Evolutionary conservation across 2,888 invertebrate species (phyloP).

Genomic region (Hirtodrosophila duncani): DNA sequence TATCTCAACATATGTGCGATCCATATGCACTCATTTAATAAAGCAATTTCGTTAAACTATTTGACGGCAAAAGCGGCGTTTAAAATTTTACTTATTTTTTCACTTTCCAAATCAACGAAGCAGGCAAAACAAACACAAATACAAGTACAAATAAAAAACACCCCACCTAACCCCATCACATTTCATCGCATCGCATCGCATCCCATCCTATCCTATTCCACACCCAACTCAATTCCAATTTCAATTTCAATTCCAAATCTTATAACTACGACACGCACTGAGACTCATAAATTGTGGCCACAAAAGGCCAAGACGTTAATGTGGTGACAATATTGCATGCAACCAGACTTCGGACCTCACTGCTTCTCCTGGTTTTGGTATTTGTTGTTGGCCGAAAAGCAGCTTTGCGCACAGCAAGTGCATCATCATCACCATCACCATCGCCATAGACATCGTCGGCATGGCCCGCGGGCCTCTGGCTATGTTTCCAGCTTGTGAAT

Average conservation of each 20-base stretch:
- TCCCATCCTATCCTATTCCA: no score
- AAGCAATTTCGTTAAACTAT: slow-evolving; percentile 62
- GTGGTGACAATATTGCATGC: slow-evolving; percentile 73
- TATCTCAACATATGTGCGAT: no score
- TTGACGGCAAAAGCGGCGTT: slow-evolving; percentile 69
- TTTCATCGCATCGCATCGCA: no score
- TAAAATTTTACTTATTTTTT: slow-evolving; percentile 70
- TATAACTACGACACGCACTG: slow-evolving; percentile 44
- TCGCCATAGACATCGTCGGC: slow-evolving; percentile 7
- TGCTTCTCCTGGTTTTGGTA: slow-evolving; percentile 7
- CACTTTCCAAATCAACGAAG: slow-evolving; percentile 58
- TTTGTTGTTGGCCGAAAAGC: slow-evolving; percentile 44
- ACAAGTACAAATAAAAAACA: no score
- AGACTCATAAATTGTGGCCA: slow-evolving; percentile 66
- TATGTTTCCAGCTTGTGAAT: slow-evolving; percentile 43
- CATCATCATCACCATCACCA: slow-evolving; percentile 12
- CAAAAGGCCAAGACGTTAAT: slow-evolving; percentile 71
- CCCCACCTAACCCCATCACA: no score
- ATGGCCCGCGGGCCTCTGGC: no score
- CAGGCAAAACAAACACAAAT: slow-evolving; percentile 8
- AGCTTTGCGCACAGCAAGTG: slow-evolving; percentile 52
- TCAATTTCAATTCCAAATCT: slow-evolving; percentile 10
- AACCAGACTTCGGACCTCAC: slow-evolving; percentile 43
- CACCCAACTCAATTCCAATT: slow-evolving; percentile 11
- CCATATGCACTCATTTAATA: slow-evolving; percentile 39